Evolutionary conservation across 2,888 invertebrate genomes (phyloP), one percentile per base, ranked within the genome.

Genomic region (Mylabris sibirica): DNA sequence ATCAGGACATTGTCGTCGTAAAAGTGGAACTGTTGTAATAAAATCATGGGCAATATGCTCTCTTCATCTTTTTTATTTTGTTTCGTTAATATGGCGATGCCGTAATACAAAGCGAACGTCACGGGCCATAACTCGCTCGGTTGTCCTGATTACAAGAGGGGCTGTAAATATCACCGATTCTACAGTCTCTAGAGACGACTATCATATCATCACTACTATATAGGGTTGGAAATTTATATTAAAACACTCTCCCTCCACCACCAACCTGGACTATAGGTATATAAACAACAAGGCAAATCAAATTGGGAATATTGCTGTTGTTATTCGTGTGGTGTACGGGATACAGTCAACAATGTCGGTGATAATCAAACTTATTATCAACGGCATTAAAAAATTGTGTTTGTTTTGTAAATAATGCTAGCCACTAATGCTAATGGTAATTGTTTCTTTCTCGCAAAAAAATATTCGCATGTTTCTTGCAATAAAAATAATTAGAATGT

Each of bases 111-210:
- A 79, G 67, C 65, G 71, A 60, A 73, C 81, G 83, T 83, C 81
- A 84, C 83, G 84, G 84, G 78, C 83, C 84, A 84, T 84, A 84
- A 84, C 80, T 74, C 77, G 70, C 73, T 64, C 74, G 78, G 75
- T 78, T 78, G 77, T 66, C 83, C 81, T 84, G 84, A 84, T 84
- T 84, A 82, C 81, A 79, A 78, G 78, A 77, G 84, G 30, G 84
- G 89, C 86, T 89, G 88, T 88, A 90, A 90, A 90, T 90, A 90
- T 89, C 90, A 90, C 87, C 89, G 90, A 88, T 87, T 89, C 87
- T 87, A 87, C 87, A 86, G 12, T 70, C 86, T 88, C 83, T 80
- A 85, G 87, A 88, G 89, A 82, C 84, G 89, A 82, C 84, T 84
- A 85, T 86, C 86, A 71, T 84, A 71, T 84, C 80, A 86, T 85